Conservation (phyloP, 1,140 invertebrate genomes). For the Lineus longissimus region DNA sequence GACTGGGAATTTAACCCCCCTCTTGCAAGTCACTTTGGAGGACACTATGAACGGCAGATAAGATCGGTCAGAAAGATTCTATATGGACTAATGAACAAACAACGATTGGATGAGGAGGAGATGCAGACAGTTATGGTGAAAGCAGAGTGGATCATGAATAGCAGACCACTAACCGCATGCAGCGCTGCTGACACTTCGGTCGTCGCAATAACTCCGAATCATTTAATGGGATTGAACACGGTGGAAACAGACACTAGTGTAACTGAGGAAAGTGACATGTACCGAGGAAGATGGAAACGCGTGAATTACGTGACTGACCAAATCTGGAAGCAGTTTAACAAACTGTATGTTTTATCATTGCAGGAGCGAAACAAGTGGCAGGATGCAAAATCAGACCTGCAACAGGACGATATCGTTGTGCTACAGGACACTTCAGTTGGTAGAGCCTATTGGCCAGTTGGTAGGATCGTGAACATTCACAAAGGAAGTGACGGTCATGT, state of each 20-base stretch:
- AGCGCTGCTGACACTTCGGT: not conserved
- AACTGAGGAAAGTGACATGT: not conserved
- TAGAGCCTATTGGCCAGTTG: not conserved
- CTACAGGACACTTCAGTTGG: not conserved
- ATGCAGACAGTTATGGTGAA: not conserved
- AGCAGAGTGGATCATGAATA: not conserved
- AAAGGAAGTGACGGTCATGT: not conserved
- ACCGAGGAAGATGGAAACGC: not conserved
- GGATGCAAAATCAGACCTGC: not conserved
- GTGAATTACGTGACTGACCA: not conserved
- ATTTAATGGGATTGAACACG: not conserved
- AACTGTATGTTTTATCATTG: not conserved
- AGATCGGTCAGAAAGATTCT: conserved; percentile 2
- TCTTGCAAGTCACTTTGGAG: not conserved
- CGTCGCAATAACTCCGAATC: conserved; percentile 2
- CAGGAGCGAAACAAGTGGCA: not conserved
- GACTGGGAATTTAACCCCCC: not conserved
- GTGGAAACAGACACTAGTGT: not conserved
- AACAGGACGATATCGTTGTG: not conserved
- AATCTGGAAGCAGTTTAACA: conserved; percentile 3
- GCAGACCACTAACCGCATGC: not conserved
- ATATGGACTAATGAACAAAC: conserved; percentile 3
- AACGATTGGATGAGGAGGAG: not conserved
- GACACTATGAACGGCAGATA: conserved; percentile 1
- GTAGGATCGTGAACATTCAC: not conserved